Base-by-base conservation (phyloP, 2,113 vertebrate genomes). In the Numida meleagris region DNA sequence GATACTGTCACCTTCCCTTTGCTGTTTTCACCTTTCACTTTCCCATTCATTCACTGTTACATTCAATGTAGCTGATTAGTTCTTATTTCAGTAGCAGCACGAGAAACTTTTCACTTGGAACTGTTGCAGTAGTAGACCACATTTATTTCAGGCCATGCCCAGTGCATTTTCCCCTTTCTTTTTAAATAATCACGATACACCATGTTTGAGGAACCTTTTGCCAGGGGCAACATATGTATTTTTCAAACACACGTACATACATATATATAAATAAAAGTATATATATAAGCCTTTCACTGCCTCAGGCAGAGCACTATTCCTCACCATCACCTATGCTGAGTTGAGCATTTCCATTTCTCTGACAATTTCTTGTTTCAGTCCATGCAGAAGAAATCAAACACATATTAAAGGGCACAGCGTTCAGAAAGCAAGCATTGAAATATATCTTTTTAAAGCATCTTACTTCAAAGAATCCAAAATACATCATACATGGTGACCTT, bases 41-140 rank as follows among this genome's bases (percentile, higher is more conserved):
- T 86, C 70, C 46, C 34, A 40, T 31, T 95, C 61, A 92, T 79
- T 95, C 84, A 81, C 46, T 81, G 62, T 78, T 66, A 79, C 70
- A 91, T 61, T 89, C 80, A 91, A 67, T 14, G 29, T 8, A 93
- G 23, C 10, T 48, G 57, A 88, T 90, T 27, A 96, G 86, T 74
- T 93, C 23, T 70, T 84, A 88, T n/a, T 73, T 68, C 57, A 63
- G 40, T 84, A 68, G 40, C 55, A 79, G 25, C 48, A 94, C 46
- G 72, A 87, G 6, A 85, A 25, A 65, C 91, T 88, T 92, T 90
- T 21, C 65, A 16, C 40, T 57, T 29, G 50, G 34, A 96, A 78
- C 18, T 63, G 6, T 1, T 78, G 51, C 53, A 78, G 50, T 23
- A 63, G 36, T 23, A 82, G 63, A 76, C 48, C 11, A 88, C 4